These are phyloP conservation scores for Henricia sp. DNA, from an alignment of 53 echinoderm and acorn worm species.

Conservation along the genomic window DNA sequence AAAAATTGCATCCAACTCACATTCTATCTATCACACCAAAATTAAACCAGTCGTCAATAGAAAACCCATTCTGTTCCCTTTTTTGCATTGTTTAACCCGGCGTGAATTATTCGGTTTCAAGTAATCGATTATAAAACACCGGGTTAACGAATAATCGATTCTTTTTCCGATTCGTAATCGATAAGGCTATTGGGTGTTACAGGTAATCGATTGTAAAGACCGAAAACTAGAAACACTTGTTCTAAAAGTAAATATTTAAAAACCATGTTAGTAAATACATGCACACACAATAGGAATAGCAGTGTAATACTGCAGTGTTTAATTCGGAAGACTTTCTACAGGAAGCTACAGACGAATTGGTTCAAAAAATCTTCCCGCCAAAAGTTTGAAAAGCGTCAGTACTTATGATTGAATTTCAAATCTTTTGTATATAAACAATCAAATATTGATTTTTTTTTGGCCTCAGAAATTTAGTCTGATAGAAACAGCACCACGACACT, in stretches of 20 bases:
- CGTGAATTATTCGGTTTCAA: neutral
- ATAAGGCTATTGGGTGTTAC: neutral
- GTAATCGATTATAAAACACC: too few species aligned
- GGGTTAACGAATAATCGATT: too few species aligned
- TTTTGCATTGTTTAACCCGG: neutral
- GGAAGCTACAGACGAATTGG: slow-evolving; percentile 42
- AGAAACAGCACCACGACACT: slow-evolving; percentile 36
- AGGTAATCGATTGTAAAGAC: slow-evolving; percentile 64
- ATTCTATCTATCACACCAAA: neutral
- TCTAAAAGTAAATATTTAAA: slow-evolving; percentile 7
- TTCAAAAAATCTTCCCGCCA: neutral
- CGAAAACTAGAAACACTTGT: neutral
- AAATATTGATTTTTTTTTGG: neutral
- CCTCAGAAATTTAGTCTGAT: neutral
- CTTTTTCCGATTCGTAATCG: neutral
- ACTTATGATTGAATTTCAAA: slow-evolving; percentile 1
- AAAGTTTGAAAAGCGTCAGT: slow-evolving; percentile 31
- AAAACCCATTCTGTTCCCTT: neutral
- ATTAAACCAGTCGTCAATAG: neutral
- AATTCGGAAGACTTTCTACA: slow-evolving; percentile 49
- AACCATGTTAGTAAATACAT: slow-evolving; percentile 40
- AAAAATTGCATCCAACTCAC: slow-evolving; percentile 17
- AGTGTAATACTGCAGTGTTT: slow-evolving; percentile 36
- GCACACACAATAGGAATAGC: slow-evolving; percentile 3
- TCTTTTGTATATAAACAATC: neutral